Percentiles rank a stretch among this genome's conserved stretches.
These are phyloP conservation scores for Ferdinandea cuprea DNA, from an alignment of 2,888 invertebrate genomes.

Conservation along the genomic window DNA sequence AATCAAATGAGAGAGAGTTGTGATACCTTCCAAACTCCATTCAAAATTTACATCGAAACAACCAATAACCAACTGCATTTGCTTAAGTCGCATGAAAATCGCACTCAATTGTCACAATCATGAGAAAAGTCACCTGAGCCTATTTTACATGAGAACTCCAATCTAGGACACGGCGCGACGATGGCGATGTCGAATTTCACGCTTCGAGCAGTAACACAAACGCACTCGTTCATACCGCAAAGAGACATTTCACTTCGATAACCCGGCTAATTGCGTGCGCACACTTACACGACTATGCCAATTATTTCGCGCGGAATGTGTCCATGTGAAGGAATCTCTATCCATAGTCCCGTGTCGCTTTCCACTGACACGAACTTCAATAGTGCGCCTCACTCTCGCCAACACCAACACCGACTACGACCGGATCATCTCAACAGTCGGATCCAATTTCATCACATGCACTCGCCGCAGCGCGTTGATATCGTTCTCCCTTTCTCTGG, in stretches of 20 bases:
- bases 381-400: neutral
- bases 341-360: no score
- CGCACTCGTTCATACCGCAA: conserved; percentile 41
- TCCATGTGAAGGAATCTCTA: neutral
- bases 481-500: conserved; percentile 15
- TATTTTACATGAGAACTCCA: neutral
- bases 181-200: conserved; percentile 13
- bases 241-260: conserved; percentile 51
- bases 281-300: conserved; percentile 48
- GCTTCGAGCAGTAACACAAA: neutral
- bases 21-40: no score
- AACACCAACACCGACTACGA: conserved; percentile 5
- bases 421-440: conserved; percentile 25
- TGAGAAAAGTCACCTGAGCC: no score
- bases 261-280: conserved; percentile 52
- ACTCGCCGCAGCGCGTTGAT: conserved; percentile 18
- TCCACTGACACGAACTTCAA: conserved; percentile 15
- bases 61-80: no score
- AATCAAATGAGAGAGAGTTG: no score
- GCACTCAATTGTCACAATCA: neutral
- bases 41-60: no score
- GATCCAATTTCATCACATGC: conserved; percentile 40
- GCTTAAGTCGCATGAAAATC: no score
- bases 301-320: conserved; percentile 33
- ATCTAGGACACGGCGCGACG: neutral